Base-by-base conservation (phyloP, 2,797 vertebrate species). In the Podarcis siculus region DNA sequence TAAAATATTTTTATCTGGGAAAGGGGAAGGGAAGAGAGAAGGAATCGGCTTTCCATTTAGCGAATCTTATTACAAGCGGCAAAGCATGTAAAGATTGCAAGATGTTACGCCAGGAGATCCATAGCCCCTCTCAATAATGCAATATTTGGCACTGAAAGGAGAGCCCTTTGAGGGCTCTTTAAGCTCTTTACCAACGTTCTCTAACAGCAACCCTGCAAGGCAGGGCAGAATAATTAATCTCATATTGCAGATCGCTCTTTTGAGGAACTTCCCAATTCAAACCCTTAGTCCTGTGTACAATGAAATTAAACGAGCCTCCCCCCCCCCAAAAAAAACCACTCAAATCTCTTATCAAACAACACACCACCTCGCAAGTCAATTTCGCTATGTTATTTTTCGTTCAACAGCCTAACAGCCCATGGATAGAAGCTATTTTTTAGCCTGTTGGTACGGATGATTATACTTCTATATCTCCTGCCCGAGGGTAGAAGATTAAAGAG, bases 1-100 rank as follows among this genome's bases (percentile, higher is more conserved):
- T 97, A 99, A 95, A 99, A 99, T 85, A 96, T 97, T 95, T 98
- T 98, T 90, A 99, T 92, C 99, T 99, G 94, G 85, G 45, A 89
- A 86, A 0, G 78, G 10, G 55, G 89, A 86, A 10, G 42, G 2
- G 55, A 85, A 90, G 78, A 83, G 35, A 49, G 49, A 49, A 49
- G 49, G 37, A 78, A 32, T 35, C 37, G 30, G 80, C 67, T 61
- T 87, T 86, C 80, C 27, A 67, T 49, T 80, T 75, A 55, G 82
- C 32, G 35, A 69, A 39, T 69, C 71, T 23, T 82, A 37, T 67
- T 85, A 86, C 79, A 55, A 81, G 79, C 58, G 17, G 69, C 55
- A 67, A 61, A 39, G 55, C 42, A 55, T 27, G 42, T 58, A 86
- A 66, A 67, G 58, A 85, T 27, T 49, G 42, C 78, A 86, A 81